These are phyloP conservation scores for Cottus gobio DNA, from an alignment of 2,113 vertebrate genomes.

Conservation along the genomic window DNA sequence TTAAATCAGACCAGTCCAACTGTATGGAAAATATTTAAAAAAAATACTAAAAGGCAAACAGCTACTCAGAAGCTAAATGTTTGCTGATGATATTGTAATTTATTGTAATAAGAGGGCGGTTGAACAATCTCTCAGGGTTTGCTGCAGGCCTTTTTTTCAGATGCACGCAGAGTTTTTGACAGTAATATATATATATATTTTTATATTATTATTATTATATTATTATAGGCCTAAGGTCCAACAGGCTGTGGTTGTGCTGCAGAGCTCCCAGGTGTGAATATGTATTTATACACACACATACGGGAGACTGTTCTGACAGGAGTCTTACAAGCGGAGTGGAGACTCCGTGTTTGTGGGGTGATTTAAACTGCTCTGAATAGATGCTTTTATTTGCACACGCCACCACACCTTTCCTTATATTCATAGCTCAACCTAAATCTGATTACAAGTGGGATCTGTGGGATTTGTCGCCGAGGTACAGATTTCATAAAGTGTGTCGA, in stretches of 20 bases:
- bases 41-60: slow-evolving; percentile 48
- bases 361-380: slow-evolving; percentile 10
- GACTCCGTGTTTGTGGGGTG: background rate
- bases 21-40: slow-evolving; percentile 41
- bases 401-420: background rate
- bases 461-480: background rate
- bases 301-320: slow-evolving; percentile 20
- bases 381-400: background rate
- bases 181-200: too few species aligned
- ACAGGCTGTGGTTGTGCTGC: slow-evolving; percentile 22
- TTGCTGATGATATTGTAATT: slow-evolving; percentile 17
- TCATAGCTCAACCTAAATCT: background rate
- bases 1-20: slow-evolving; percentile 46
- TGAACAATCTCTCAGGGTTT: background rate
- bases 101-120: slow-evolving; percentile 11
- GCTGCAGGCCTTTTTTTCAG: background rate
- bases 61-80: slow-evolving; percentile 11
- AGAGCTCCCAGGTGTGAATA: slow-evolving; percentile 37
- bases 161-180: background rate
- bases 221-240: too few species aligned
- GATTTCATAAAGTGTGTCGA: background rate
- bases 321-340: background rate
- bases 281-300: too few species aligned
- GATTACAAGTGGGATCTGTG: slow-evolving; percentile 9
- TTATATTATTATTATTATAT: too few species aligned